phyloP scores from a whole-genome alignment of 2,888 invertebrate genomes.

The Philopedon plagiatum region DNA sequence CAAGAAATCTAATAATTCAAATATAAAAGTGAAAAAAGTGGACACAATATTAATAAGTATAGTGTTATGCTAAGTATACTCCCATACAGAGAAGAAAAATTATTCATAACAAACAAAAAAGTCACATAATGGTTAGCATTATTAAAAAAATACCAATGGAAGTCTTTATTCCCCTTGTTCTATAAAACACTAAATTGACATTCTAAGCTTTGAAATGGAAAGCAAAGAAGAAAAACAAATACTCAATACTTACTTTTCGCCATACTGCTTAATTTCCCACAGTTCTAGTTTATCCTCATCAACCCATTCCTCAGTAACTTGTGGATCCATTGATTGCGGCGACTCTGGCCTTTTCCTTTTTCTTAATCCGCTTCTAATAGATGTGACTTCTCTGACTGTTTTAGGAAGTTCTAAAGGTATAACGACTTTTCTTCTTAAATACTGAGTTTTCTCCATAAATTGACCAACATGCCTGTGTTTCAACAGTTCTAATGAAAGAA shows the following conservation, averaged over 20 bases:
- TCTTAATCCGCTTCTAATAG: slow-evolving; percentile 92
- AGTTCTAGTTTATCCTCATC: slow-evolving; percentile 95
- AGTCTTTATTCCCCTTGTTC: too few species aligned
- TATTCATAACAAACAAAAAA: too few species aligned
- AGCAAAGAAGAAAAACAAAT: not conserved
- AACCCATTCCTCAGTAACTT: slow-evolving; percentile 96
- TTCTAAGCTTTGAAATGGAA: not conserved
- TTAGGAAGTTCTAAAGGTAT: slow-evolving; percentile 95
- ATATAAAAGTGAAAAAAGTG: too few species aligned
- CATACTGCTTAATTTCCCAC: slow-evolving; percentile 96
- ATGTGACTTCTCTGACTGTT: slow-evolving; percentile 90
- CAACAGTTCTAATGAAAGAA: slow-evolving; percentile 91
- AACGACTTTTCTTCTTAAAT: slow-evolving; percentile 92
- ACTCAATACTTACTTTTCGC: slow-evolving; percentile 77
- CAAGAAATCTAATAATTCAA: too few species aligned
- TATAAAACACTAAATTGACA: too few species aligned
- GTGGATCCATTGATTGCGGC: slow-evolving; percentile 94
- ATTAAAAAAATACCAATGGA: too few species aligned
- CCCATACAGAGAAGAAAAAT: too few species aligned
- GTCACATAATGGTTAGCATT: too few species aligned
- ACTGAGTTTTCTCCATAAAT: slow-evolving; percentile 91
- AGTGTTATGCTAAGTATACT: too few species aligned
- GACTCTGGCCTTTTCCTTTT: slow-evolving; percentile 95
- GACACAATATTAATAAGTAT: too few species aligned
- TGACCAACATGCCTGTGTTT: slow-evolving; percentile 91